Conservation (phyloP, 2,113 vertebrate species). For the Rallus limicola region DNA sequence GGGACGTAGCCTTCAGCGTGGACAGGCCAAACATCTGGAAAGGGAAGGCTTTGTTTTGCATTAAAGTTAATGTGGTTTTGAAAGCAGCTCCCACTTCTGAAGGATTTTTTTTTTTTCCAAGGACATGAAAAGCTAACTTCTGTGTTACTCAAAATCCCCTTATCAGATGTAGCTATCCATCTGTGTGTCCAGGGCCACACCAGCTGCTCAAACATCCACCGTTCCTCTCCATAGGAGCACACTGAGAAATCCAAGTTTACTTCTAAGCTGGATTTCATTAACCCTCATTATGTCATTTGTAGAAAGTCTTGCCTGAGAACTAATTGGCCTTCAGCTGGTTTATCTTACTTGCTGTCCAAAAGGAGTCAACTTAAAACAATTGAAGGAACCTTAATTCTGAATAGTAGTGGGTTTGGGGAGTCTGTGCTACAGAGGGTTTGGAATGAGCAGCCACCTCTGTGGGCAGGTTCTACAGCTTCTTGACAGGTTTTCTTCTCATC, state of each 20-base stretch:
- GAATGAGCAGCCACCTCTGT: background rate
- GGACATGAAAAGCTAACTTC: slow-evolving; percentile 23
- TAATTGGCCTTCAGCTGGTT: background rate
- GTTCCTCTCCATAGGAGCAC: background rate
- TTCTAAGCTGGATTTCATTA: background rate
- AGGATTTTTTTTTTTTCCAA: background rate
- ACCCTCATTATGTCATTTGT: background rate
- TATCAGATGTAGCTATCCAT: background rate
- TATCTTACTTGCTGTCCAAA: background rate
- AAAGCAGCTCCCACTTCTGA: background rate
- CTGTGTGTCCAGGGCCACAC: background rate
- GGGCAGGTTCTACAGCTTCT: background rate
- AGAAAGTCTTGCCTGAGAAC: background rate
- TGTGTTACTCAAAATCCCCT: background rate
- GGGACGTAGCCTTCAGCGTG: background rate
- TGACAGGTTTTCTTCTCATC: background rate
- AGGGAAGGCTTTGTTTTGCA: background rate
- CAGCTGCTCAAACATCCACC: background rate
- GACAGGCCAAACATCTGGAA: slow-evolving; percentile 43
- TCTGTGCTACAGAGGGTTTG: no score
- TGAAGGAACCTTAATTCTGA: background rate
- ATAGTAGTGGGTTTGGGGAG: background rate
- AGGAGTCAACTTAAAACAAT: background rate
- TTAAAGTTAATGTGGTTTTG: background rate
- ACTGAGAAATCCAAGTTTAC: background rate